Base-by-base conservation (phyloP, 1,140 invertebrate genomes). In the Zelostemma sp. region DNA sequence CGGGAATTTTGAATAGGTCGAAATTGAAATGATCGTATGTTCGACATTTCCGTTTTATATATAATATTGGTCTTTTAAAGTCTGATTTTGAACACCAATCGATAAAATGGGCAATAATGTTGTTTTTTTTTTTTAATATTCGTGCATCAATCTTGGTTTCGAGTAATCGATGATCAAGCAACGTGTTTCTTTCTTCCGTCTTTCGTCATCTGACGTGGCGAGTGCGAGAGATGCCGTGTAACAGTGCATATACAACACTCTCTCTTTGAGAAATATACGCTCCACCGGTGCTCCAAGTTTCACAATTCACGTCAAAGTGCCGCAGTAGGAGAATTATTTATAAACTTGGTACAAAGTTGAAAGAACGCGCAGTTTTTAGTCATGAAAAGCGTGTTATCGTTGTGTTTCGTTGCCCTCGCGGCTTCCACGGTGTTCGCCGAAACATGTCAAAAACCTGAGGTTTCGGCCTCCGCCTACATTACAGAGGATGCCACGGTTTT, bases 401-500 rank as follows among this genome's bases (percentile, higher is more conserved):
- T 74, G 11, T 64, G 61, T 18, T 35, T 72, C 0, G 11, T 56
- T 18, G 11, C 35, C 8, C 9, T 58, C 0, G 48, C 43, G 0
- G 47, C 66, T 18, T 69, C 58, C 0, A 19, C 21, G 16, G 69
- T 60, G 28, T 61, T 56, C 14, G 73, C 72, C 9, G 80, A 83
- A 59, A 79, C 80, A 45, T 92, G 90, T 80, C 84, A 74, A 87
- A 91, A 83, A 86, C 91, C 73, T 14, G 84, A 92, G 82, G 89
- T 92, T 6, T 87, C 88, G 57, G 87, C 90, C 1, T 88, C 86
- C 14, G 88, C 91, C 0, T 97, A 97, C 85, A 95, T 95, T 41
- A 97, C 95, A 3, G 89, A 92, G 80, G 96, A 98, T 89, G 94
- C 93, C 3, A 97, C 95, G 43, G 91, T 97, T 59, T 89, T 97